Evolutionary conservation across 2,797 vertebrate genomes (phyloP).

Genomic region (Phaenicophaeus curvirostris): DNA sequence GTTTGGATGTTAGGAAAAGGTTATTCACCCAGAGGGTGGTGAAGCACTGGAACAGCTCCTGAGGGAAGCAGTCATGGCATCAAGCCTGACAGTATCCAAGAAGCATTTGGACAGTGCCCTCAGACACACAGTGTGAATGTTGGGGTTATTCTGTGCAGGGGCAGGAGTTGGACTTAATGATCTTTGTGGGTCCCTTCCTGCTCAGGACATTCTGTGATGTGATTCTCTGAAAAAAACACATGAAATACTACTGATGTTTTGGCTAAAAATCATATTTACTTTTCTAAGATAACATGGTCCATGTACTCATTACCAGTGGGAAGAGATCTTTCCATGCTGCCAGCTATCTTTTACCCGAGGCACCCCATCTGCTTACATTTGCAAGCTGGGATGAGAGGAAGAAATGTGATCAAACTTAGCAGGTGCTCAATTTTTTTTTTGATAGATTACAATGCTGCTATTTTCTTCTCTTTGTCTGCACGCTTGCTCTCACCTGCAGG

Average conservation of each 20-base stretch:
- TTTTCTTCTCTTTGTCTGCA: conserved; percentile 39
- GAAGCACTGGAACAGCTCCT: no score
- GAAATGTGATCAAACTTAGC: conserved; percentile 65
- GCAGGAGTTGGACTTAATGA: no score
- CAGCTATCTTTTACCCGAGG: conserved; percentile 62
- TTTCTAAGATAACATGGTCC: conserved; percentile 49
- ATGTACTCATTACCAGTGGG: conserved; percentile 47
- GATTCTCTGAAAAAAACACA: neutral
- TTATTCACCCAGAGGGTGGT: no score
- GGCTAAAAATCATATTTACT: conserved; percentile 55
- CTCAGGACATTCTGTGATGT: no score
- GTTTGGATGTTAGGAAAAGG: no score
- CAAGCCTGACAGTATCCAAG: no score
- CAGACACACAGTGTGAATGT: no score
- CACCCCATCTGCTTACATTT: conserved; percentile 67
- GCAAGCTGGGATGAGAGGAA: conserved; percentile 20
- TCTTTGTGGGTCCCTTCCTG: no score
- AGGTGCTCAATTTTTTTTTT: conserved; percentile 45
- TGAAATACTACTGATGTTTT: conserved; percentile 14
- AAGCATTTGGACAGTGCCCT: no score
- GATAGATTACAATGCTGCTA: conserved; percentile 33
- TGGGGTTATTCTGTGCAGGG: no score
- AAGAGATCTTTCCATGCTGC: conserved; percentile 19
- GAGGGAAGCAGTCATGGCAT: no score
- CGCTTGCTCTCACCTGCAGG: conserved; percentile 50